Evolutionary conservation across 2,888 invertebrate species (phyloP), one percentile per base, ranked within the genome.

Genomic region (Dyspetes luteomarginatus): DNA sequence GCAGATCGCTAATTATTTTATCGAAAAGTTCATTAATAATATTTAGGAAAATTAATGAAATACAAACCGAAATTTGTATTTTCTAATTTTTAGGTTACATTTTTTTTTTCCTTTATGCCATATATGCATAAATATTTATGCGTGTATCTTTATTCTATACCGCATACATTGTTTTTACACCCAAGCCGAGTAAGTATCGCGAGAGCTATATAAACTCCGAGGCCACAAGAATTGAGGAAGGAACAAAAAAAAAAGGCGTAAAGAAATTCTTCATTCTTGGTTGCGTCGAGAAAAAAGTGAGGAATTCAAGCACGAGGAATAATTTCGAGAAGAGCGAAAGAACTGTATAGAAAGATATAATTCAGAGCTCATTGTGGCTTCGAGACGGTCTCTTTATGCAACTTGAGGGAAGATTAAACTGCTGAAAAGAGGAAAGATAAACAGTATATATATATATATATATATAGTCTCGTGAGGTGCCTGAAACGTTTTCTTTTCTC

Each of bases 281-380:
- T 52, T 24, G 52, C 15, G 67, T 52, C 24, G 22, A 15, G 22
- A 19, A 5, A 50, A 28, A 41, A 52, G 30, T 52, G 22, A 3
- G 4, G 30, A 7, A 30, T 3, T 5, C 5, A 24, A 15, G 30
- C 4, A 17, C 30, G 56, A 56, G 56, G 7, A 56, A 56, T 1
- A 56, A 56, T 56, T 56, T 56, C 5, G 28, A n/a, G 17, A 17
- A 56, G 56, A 56, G 26, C n/a, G 30, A 30, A 7, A n/a, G n/a
- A n/a, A 26, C 26, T 26, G 22, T 55, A 55, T 26, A 7, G n/a
- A n/a, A n/a, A 28, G 56, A 56, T 30, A 56, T 5, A 30, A 56
- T 30, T 4, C 30, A 5, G 56, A 5, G 52, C 28, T 15, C 56
- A 15, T 56, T 30, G 56, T 56, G 15, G 28, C 15, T 15, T 56